Conservation (phyloP, 2,113 vertebrate genomes). For the Bubalus kerabau region DNA sequence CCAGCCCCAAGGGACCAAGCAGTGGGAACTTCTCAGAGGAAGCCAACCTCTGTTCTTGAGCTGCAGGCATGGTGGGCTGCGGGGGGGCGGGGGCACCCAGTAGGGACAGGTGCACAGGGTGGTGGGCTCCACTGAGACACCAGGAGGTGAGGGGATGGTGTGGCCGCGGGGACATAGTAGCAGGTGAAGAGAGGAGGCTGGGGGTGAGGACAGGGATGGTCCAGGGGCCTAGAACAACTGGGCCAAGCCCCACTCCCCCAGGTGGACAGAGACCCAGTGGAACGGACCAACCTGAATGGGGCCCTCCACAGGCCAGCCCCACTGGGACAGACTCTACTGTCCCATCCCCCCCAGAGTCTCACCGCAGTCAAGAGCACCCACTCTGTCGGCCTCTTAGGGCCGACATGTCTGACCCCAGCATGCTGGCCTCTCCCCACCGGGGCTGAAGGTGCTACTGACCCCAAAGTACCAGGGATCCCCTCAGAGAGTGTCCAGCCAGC, state of each 20-base stretch:
- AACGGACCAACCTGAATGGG: neutral
- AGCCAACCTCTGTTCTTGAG: neutral
- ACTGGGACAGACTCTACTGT: neutral
- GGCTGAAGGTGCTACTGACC: neutral
- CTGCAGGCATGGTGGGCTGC: too few species aligned
- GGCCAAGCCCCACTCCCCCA: neutral
- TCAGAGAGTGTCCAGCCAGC: neutral
- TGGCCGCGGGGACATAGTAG: neutral
- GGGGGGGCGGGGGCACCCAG: fast-evolving
- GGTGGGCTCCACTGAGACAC: neutral
- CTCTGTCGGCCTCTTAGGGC: neutral
- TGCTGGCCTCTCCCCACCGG: neutral
- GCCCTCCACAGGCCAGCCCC: neutral
- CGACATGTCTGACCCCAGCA: fast-evolving
- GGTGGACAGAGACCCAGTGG: fast-evolving
- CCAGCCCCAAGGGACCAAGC: neutral
- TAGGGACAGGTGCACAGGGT: fast-evolving
- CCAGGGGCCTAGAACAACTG: neutral
- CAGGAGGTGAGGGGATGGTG: fast-evolving
- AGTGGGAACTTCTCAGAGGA: neutral
- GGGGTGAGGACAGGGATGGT: neutral
- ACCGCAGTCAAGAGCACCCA: fast-evolving
- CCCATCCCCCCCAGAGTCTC: neutral
- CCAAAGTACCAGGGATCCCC: neutral
- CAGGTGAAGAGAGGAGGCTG: too few species aligned